phyloP scores from a whole-genome alignment of 2,113 vertebrate species.

The Cyanoderma ruficeps region DNA sequence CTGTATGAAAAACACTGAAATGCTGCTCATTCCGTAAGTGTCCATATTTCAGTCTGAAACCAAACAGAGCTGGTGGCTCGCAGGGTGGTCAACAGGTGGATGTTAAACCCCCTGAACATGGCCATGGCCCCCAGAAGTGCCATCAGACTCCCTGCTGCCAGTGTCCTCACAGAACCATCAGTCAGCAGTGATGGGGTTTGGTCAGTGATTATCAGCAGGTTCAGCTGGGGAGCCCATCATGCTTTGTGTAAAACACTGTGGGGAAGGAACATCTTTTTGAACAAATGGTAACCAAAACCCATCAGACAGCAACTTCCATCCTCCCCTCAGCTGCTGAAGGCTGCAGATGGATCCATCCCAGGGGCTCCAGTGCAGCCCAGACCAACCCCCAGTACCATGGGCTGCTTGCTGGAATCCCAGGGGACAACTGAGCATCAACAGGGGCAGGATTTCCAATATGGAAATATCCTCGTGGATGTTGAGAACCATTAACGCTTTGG shows the following conservation, averaged over 20 bases:
- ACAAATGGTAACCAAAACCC: background rate
- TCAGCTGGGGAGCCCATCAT: background rate
- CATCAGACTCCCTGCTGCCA: background rate
- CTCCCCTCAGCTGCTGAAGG: fast-evolving
- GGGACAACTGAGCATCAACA: background rate
- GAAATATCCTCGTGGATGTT: background rate
- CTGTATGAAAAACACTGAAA: background rate
- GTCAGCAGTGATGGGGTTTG: background rate
- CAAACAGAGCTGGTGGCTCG: background rate
- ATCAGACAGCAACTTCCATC: background rate
- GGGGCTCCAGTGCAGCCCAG: background rate
- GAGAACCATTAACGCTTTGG: background rate
- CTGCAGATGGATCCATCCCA: background rate
- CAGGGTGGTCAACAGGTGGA: background rate
- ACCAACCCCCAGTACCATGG: background rate
- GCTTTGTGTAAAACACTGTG: background rate
- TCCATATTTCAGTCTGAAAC: background rate
- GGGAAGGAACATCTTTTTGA: background rate
- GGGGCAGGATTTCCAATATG: background rate
- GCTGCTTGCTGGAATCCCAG: background rate
- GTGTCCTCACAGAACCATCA: fast-evolving
- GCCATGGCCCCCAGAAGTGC: background rate
- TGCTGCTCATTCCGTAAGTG: background rate
- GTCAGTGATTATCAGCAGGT: background rate
- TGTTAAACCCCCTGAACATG: background rate